Conservation (phyloP, 2,888 invertebrate species). For the Drosophila monieri region DNA sequence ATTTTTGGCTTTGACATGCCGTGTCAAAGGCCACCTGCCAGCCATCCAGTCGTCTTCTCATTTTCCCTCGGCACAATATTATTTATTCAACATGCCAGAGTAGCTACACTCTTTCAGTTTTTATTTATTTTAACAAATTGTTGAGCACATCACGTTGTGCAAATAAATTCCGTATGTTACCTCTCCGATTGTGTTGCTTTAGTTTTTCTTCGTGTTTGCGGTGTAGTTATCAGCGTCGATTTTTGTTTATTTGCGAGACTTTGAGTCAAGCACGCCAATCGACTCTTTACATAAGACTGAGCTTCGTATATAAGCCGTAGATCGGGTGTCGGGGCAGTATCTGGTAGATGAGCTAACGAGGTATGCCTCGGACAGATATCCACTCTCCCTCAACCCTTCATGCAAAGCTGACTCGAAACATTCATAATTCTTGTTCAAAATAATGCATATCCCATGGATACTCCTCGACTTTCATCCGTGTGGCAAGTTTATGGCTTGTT, state of each 20-base stretch:
- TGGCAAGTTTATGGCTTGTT: conserved; percentile 43
- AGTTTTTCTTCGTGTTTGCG: conserved; percentile 46
- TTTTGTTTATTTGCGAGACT: conserved; percentile 47
- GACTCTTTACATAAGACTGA: conserved; percentile 61
- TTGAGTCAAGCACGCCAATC: conserved; percentile 69
- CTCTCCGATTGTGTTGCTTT: conserved; percentile 42
- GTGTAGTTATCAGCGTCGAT: conserved; percentile 53
- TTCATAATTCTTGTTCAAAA: conserved; percentile 23
- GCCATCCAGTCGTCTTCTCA: background rate
- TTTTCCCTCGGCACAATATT: background rate
- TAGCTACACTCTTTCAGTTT: too few species aligned
- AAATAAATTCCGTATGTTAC: conserved; percentile 45
- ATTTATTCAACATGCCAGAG: conserved; percentile 34
- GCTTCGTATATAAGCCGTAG: background rate
- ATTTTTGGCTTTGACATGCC: conserved; percentile 42
- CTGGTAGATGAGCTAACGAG: background rate
- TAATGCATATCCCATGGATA: conserved; percentile 28
- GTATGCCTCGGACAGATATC: too few species aligned
- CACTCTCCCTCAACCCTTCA: background rate
- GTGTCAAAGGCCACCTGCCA: conserved; percentile 24
- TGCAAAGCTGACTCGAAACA: conserved; percentile 15
- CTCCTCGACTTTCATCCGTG: conserved; percentile 23
- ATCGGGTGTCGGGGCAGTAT: conserved; percentile 2
- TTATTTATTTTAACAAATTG: conserved; percentile 43
- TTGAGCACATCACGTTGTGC: conserved; percentile 50